Conservation (phyloP, 1,140 invertebrate species). For the Tetramorium parvispinum region DNA sequence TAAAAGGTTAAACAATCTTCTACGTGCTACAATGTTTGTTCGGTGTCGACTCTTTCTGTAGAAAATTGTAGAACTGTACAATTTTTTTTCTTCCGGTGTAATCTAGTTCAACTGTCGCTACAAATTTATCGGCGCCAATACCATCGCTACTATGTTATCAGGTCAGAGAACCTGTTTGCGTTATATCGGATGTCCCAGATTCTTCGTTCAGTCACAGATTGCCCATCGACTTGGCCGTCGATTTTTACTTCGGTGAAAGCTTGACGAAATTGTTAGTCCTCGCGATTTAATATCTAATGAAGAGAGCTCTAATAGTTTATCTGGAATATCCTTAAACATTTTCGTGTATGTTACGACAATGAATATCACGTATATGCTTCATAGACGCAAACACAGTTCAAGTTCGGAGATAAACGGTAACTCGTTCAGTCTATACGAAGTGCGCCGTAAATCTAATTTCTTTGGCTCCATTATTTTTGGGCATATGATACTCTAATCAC, state of each 20-base stretch:
- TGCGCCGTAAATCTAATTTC: slow-evolving; percentile 21
- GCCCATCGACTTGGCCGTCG: background rate
- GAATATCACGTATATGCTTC: background rate
- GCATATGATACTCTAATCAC: background rate
- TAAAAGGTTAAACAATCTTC: slow-evolving; percentile 57
- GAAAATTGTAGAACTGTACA: slow-evolving; percentile 57
- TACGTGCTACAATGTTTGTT: slow-evolving; percentile 33
- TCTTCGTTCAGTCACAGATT: background rate
- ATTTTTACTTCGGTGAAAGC: background rate
- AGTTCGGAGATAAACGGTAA: slow-evolving; percentile 16
- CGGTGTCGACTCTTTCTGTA: slow-evolving; percentile 8
- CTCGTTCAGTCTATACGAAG: slow-evolving; percentile 5
- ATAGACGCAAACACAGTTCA: background rate
- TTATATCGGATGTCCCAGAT: background rate
- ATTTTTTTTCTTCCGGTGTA: slow-evolving; percentile 23
- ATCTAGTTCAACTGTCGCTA: slow-evolving; percentile 30
- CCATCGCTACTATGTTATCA: background rate
- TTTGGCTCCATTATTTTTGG: slow-evolving; percentile 48
- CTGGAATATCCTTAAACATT: background rate
- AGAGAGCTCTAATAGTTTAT: background rate
- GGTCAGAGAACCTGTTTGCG: slow-evolving; percentile 21
- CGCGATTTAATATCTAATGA: slow-evolving; percentile 9
- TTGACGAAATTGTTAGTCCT: background rate
- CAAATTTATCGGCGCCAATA: slow-evolving; percentile 11
- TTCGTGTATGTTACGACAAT: background rate